Evolutionary conservation across 2,797 vertebrate genomes (phyloP).

Genomic region (Aselliscus stoliczkanus): DNA sequence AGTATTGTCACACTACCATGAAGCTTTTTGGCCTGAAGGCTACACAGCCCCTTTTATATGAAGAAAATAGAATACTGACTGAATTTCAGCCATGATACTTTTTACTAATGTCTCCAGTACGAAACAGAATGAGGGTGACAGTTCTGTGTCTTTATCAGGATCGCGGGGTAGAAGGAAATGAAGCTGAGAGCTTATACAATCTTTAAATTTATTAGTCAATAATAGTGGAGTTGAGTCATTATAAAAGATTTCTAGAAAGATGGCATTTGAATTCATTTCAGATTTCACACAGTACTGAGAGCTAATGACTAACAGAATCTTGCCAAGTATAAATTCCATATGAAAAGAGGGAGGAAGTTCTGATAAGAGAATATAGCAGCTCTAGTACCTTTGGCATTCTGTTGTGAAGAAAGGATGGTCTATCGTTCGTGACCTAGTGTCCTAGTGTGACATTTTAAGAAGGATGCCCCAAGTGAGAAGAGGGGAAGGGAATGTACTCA

Average conservation of each 20-base stretch:
- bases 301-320: not conserved
- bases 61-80: not conserved
- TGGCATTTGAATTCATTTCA: not conserved
- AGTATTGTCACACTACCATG: not conserved
- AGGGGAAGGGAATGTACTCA: not conserved
- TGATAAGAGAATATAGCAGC: not conserved
- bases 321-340: not conserved
- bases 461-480: not conserved
- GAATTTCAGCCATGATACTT: not conserved
- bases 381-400: not conserved
- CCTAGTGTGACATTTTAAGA: not conserved
- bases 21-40: not conserved
- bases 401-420: not conserved
- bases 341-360: not conserved
- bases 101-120: not conserved
- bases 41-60: not conserved
- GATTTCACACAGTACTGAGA: not conserved
- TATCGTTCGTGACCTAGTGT: not conserved
- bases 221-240: not conserved
- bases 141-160: not conserved
- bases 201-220: not conserved
- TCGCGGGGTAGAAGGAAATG: not conserved
- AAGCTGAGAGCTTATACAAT: not conserved
- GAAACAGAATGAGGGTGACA: not conserved
- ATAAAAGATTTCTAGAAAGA: constrained; percentile 29